Evolutionary conservation across 2,797 vertebrate species (phyloP).

Genomic region (Ctenochaetus hawaiiensis): DNA sequence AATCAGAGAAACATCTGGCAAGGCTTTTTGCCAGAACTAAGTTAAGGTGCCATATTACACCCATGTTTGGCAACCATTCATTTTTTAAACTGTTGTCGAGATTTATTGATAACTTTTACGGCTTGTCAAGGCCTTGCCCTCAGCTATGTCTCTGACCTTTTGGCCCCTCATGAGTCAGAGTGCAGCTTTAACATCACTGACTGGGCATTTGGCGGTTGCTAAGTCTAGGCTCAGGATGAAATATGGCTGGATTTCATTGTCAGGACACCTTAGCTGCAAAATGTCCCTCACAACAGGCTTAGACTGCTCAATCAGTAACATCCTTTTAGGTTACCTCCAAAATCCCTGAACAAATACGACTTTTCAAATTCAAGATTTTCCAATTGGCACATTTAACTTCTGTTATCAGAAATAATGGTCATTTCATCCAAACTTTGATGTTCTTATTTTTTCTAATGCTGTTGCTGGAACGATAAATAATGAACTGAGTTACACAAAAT

Average conservation of each 20-base stretch:
- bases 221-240: constrained; percentile 66
- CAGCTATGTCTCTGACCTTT: constrained; percentile 61
- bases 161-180: constrained; percentile 54
- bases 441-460: neutral
- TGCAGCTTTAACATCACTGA: constrained; percentile 53
- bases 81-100: constrained; percentile 40
- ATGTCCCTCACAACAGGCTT: constrained; percentile 45
- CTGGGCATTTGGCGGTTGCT: constrained; percentile 50
- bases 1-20: neutral
- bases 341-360: constrained; percentile 13
- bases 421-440: constrained; percentile 1
- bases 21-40: neutral
- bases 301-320: constrained; percentile 45
- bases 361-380: neutral
- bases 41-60: constrained; percentile 1
- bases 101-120: constrained; percentile 54
- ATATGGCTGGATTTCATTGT: constrained; percentile 63
- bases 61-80: constrained; percentile 14
- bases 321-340: constrained; percentile 16
- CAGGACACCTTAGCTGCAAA: constrained; percentile 58
- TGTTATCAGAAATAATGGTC: neutral
- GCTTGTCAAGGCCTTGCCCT: constrained; percentile 45
- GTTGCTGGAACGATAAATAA: neutral
- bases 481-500: neutral
- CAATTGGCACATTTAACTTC: neutral